Base-by-base conservation (phyloP, 2,888 invertebrate genomes). In the Morpho helenor region DNA sequence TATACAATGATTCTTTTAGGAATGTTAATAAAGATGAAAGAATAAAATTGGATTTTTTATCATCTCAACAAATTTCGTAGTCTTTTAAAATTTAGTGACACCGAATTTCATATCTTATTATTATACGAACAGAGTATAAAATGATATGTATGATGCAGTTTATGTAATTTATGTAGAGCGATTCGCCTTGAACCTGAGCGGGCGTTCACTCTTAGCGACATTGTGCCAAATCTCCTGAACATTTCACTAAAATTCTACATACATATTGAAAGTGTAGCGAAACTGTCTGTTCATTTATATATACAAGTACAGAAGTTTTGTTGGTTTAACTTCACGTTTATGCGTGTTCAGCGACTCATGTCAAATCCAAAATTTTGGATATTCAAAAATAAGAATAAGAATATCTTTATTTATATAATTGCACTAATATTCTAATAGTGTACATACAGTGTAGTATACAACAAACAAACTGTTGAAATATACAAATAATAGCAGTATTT, bases 131-230 rank as follows among this genome's bases (percentile, higher is more conserved):
- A 57, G 53, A 50, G 56, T 51, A 40, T 16, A 63, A 51, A 59
- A 48, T 60, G 16, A 31, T 42, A 53, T 45, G 8, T 16, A 50
- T 54, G 48, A 53, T 56, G 45, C 41, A 57, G 61, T 59, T 42
- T 40, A 48, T 42, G 51, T 57, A 51, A 62, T 62, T 59, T 59
- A 57, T 57, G 52, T 42, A 59, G 45, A 56, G 44, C 56, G 46
- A 47, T 41, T 57, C 48, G 60, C 67, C 67, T 67, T 67, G 67
- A 66, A 66, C 66, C 57, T 54, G 56, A 47, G 52, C 67, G 66
- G 63, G 45, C 67, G 46, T 61, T 64, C 82, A 82, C 82, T 78
- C 71, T 73, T 70, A 62, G 60, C 63, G 61, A 65, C 64, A 55
- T 60, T 62, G 60, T 62, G 63, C 68, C 65, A 68, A 65, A 64